Base-by-base conservation (phyloP, 1,140 invertebrate species). In the Caenorhabditis tropicalis region DNA sequence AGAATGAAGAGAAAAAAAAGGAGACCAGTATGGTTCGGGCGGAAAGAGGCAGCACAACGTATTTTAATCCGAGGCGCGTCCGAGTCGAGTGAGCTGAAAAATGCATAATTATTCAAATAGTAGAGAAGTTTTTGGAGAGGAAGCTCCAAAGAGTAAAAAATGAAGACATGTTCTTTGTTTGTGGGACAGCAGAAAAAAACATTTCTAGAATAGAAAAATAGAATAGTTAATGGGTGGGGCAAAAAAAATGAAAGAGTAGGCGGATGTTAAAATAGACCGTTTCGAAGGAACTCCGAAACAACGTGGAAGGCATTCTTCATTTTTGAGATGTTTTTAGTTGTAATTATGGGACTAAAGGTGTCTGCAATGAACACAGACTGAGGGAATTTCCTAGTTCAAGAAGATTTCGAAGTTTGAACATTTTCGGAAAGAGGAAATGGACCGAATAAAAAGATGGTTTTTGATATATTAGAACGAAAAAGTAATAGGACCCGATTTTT, bases 71-170 rank as follows among this genome's bases (percentile, higher is more conserved):
- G 81, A 49, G 27, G 51, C 36, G 31, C 86, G 79, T 16, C 86
- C 86, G 19, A 86, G 83, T 24, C 84, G 84, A 33, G 86, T 82
- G 16, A 86, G 80, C 86, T 86, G 84, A 86, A 86, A 86, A 81
- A 51, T 49, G 39, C 31, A 51, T 33, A 56, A 84, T 81, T 81
- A 79, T 79, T 85, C 53, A 48, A 70, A 24, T 58, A 56, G 27
- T 27, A 19, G 16, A 56, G 27, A 27, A 65, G 58, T 33, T 31
- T 29, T 29, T 36, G 33, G 19, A 39, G 27, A 29, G 29, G 1
- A 74, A 24, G n/a, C 33, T 74, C 21, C 29, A 46, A 46, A 15
- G 36, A 48, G 39, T 46, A 48, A 21, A 24, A 31, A 39, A 39
- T 39, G 36, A 74, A n/a, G n/a, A n/a, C n/a, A 46, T 74, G 65